Base-by-base conservation (phyloP, 2,797 vertebrate species). In the Sebastes melanostomus region DNA sequence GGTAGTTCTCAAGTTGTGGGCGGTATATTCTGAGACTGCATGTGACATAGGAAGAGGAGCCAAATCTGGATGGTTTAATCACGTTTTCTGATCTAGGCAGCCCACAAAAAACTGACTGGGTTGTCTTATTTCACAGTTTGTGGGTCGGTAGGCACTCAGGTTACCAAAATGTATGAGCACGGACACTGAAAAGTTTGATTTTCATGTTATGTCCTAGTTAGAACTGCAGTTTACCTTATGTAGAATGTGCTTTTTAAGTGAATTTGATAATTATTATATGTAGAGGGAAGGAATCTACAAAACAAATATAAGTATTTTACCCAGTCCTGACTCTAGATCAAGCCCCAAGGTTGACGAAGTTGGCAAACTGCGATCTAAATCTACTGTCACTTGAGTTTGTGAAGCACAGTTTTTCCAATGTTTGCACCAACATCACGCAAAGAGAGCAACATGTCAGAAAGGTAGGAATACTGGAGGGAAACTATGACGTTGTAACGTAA, bases 351-450 rank as follows among this genome's bases (percentile, higher is more conserved):
- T 30, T 60, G 58, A 60, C 16, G 29, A 30, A 60, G 9, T 60
- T 30, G 27, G 58, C 58, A 59, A 4, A 8, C 60, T 22, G 78
- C 24, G 25, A 70, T 76, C 61, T 55, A 67, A 75, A 77, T 85
- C 77, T 50, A 32, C 25, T 61, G 30, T 72, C 25, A 30, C 25
- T 11, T 4, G 30, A 56, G 2, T 36, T 54, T 29, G 13, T 54
- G 30, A 38, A 70, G 32, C 54, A 36, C 34, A 36, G 34, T 27
- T 27, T 27, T 27, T 27, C 27, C 5, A 27, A 27, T 29, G 27
- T 36, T 59, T 62, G 7, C 61, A 52, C 59, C 50, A 54, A 20
- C 20, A 66, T 56, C 61, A 42, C 20, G 20, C 36, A 59, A 32
- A 68, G 46, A 46, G 30, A 63, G 60, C 36, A 60, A 22, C 32